Conservation (phyloP, 2,888 invertebrate species). For the Agapostemon virescens region DNA sequence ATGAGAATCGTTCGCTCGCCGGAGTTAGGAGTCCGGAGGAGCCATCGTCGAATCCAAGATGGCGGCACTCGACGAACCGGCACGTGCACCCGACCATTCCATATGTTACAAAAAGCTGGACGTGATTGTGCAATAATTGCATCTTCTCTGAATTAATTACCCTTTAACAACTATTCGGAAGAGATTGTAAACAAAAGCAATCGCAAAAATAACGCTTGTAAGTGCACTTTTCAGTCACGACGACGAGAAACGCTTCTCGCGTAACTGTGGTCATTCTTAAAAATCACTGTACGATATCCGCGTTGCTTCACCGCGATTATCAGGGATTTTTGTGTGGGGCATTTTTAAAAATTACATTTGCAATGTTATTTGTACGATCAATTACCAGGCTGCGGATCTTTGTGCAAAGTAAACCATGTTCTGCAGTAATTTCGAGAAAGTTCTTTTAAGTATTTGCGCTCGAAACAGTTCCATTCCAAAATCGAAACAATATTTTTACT, state of each 20-base stretch:
- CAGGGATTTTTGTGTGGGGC: too few relatives aligned
- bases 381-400: too few relatives aligned
- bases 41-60: constrained; percentile 42
- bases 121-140: constrained; percentile 32
- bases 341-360: too few relatives aligned
- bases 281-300: background rate
- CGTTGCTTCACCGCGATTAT: background rate
- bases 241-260: background rate
- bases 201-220: background rate
- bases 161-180: background rate
- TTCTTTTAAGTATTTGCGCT: too few relatives aligned
- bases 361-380: too few relatives aligned
- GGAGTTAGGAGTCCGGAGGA: constrained; percentile 4
- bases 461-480: too few relatives aligned
- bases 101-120: constrained; percentile 59
- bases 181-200: background rate
- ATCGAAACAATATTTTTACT: too few relatives aligned
- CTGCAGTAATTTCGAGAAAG: too few relatives aligned
- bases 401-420: too few relatives aligned
- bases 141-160: background rate
- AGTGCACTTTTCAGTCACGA: background rate
- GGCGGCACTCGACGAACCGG: constrained; percentile 45
- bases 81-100: constrained; percentile 62
- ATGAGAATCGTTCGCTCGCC: background rate
- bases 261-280: background rate